Conservation (phyloP, 2,113 vertebrate species). For the Chaenogobius annularis region DNA sequence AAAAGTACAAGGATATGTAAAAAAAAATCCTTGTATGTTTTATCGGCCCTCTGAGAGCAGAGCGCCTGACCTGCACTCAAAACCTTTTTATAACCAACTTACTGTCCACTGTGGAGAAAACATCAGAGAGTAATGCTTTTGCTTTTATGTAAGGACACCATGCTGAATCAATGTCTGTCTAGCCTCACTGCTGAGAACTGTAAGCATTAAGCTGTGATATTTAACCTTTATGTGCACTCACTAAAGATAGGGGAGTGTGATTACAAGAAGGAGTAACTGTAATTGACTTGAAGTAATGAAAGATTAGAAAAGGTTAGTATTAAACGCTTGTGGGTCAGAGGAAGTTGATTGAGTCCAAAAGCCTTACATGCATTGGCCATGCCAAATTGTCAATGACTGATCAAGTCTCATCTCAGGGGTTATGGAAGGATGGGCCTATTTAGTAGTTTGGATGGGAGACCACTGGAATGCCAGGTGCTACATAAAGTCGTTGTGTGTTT, state of each 20-base stretch:
- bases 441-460: too few relatives aligned
- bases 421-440: too few relatives aligned
- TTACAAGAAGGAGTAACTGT: slow-evolving; percentile 14
- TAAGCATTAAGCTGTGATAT: slow-evolving; percentile 6
- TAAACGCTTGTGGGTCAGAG: slow-evolving; percentile 22
- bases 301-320: slow-evolving; percentile 24
- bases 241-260: slow-evolving; percentile 27
- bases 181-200: not conserved
- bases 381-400: too few relatives aligned
- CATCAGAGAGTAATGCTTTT: slow-evolving; percentile 5
- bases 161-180: slow-evolving; percentile 3
- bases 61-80: slow-evolving; percentile 30
- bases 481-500: too few relatives aligned
- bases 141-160: not conserved
- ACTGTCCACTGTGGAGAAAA: slow-evolving; percentile 11
- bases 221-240: slow-evolving; percentile 20
- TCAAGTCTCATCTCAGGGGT: too few relatives aligned
- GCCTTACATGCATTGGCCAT: slow-evolving; percentile 20
- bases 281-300: slow-evolving; percentile 27
- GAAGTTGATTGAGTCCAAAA: slow-evolving; percentile 2
- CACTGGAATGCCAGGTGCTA: too few relatives aligned
- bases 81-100: slow-evolving; percentile 30
- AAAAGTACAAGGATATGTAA: too few relatives aligned
- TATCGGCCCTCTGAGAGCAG: slow-evolving; percentile 6
- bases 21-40: not conserved